Conservation (phyloP, 2,113 vertebrate species). For the Leucopternis melanops region DNA sequence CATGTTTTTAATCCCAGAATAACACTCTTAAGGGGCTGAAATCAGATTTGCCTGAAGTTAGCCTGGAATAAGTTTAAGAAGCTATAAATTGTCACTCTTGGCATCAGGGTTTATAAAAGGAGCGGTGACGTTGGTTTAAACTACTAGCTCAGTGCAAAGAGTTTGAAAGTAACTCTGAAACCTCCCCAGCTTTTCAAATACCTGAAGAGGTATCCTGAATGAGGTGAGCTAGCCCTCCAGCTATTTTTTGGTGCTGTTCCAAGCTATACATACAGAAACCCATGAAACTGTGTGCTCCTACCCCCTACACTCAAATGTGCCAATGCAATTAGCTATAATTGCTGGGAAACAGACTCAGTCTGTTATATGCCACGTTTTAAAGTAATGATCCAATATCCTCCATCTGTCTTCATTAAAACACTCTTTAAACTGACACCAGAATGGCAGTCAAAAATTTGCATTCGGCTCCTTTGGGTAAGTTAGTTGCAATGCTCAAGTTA, state of each 20-base stretch:
- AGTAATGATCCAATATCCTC: conserved; percentile 33
- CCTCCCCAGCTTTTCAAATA: neutral
- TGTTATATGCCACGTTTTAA: conserved; percentile 45
- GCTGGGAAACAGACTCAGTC: conserved; percentile 36
- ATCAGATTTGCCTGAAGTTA: neutral
- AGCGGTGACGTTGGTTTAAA: neutral
- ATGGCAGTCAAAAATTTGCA: neutral
- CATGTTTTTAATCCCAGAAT: neutral
- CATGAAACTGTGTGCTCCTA: neutral
- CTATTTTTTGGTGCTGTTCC: neutral
- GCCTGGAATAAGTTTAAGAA: neutral
- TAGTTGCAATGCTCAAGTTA: neutral
- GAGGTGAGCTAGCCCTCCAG: neutral
- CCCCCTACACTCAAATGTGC: neutral
- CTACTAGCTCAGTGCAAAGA: neutral
- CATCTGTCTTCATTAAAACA: conserved; percentile 49
- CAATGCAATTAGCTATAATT: conserved; percentile 48
- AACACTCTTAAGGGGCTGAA: neutral
- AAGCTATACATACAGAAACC: neutral
- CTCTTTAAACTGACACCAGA: conserved; percentile 18
- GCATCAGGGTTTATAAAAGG: neutral
- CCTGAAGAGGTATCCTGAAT: neutral
- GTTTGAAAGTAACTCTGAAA: neutral
- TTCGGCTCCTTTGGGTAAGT: neutral
- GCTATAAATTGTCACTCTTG: neutral